Conservation (phyloP, 2,888 invertebrate species). For the Diarsia dahlii region DNA sequence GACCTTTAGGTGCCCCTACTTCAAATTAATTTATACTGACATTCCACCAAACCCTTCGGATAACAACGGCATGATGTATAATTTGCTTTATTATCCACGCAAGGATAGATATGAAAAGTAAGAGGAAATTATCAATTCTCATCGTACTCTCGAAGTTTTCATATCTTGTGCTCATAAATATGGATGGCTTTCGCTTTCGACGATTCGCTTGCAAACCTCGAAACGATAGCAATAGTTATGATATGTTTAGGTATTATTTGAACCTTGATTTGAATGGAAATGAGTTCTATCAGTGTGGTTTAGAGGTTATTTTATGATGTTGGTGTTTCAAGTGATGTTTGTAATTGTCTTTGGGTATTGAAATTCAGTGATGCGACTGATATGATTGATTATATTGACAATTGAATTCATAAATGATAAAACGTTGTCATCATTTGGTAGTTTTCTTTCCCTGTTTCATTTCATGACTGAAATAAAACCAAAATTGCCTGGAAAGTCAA, state of each 20-base stretch:
- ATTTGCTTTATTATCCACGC: conserved; percentile 38
- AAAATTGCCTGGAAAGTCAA: neutral
- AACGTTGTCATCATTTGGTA: neutral
- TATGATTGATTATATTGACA: neutral
- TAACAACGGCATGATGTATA: conserved; percentile 39
- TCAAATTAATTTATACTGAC: conserved; percentile 42
- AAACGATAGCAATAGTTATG: conserved; percentile 48
- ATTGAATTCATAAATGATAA: neutral
- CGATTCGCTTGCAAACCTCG: conserved; percentile 30
- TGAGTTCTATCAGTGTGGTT: neutral
- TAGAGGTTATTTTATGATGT: neutral
- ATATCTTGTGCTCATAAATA: conserved; percentile 61
- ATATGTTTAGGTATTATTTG: conserved; percentile 29
- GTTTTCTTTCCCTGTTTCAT: neutral
- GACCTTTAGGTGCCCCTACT: conserved; percentile 25
- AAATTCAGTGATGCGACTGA: neutral
- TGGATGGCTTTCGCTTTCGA: conserved; percentile 46
- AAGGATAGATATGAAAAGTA: conserved; percentile 36
- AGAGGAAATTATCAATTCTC: conserved; percentile 52
- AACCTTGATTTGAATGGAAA: conserved; percentile 11
- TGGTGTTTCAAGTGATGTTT: neutral
- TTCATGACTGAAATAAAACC: neutral
- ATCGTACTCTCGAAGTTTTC: conserved; percentile 58
- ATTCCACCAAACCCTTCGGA: conserved; percentile 24
- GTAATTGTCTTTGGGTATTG: neutral